Conservation (phyloP, 1,140 invertebrate species). For the Drosophila santomea region DNA sequence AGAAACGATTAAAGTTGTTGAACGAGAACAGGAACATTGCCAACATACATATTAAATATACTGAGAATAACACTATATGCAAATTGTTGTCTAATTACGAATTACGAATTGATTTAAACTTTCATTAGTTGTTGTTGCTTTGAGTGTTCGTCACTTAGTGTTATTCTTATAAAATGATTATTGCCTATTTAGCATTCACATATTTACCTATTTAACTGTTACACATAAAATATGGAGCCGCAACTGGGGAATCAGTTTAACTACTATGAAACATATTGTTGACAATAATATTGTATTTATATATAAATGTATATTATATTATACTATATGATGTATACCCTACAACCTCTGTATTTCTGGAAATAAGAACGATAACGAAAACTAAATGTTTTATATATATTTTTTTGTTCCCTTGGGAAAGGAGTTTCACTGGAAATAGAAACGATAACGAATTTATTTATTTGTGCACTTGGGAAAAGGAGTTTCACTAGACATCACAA, state of each 20-base stretch:
- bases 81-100: constrained; percentile 59
- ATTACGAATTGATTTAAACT: constrained; percentile 49
- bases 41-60: constrained; percentile 64
- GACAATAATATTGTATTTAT: constrained; percentile 82
- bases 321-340: constrained; percentile 51
- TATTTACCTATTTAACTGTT: constrained; percentile 66
- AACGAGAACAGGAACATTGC: constrained; percentile 59
- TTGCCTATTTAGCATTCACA: constrained; percentile 54
- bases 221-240: constrained; percentile 60
- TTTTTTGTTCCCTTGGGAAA: neutral
- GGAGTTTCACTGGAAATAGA: constrained; percentile 25
- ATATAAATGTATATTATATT: constrained; percentile 71
- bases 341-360: constrained; percentile 43
- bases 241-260: constrained; percentile 51
- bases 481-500: constrained; percentile 14
- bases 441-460: constrained; percentile 8
- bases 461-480: neutral
- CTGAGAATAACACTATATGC: constrained; percentile 26
- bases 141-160: constrained; percentile 55
- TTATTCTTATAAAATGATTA: constrained; percentile 48
- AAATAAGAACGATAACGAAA: constrained; percentile 7
- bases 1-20: constrained; percentile 18
- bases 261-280: constrained; percentile 77
- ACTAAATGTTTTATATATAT: too few species aligned
- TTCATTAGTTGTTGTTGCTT: constrained; percentile 70